Conservation (phyloP, 2,113 vertebrate genomes). For the Toxotes jaculatrix region DNA sequence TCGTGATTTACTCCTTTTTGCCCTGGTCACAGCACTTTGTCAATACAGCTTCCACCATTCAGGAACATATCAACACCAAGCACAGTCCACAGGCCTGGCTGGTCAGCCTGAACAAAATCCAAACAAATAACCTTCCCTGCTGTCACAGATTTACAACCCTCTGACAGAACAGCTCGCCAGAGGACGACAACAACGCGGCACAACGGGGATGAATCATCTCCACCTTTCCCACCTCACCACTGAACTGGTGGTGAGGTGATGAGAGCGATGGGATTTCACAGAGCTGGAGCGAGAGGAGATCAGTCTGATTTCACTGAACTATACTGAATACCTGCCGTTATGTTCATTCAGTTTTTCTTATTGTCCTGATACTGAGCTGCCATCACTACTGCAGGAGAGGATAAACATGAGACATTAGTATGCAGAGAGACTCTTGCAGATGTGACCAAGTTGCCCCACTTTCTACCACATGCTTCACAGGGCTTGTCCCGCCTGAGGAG, state of each 20-base stretch:
- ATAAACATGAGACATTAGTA: constrained; percentile 58
- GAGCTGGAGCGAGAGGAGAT: constrained; percentile 3
- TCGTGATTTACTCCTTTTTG: constrained; percentile 75
- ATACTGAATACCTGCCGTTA: constrained; percentile 26
- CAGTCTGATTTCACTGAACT: background rate
- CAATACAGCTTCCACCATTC: constrained; percentile 65
- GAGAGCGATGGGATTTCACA: constrained; percentile 21
- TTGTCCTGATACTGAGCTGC: constrained; percentile 18
- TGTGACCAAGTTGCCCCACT: constrained; percentile 81
- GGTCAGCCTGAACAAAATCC: constrained; percentile 71
- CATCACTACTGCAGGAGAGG: constrained; percentile 49
- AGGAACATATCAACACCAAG: constrained; percentile 71
- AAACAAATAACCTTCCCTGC: constrained; percentile 76
- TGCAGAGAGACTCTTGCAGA: constrained; percentile 66
- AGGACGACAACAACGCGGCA: constrained; percentile 55
- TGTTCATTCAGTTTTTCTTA: constrained; percentile 12
- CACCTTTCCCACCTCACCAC: constrained; percentile 37
- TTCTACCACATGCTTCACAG: constrained; percentile 61
- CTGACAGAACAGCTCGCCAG: constrained; percentile 51
- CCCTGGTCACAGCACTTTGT: constrained; percentile 69
- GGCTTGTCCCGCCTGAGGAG: constrained; percentile 64
- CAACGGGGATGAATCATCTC: constrained; percentile 49
- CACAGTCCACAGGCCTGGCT: constrained; percentile 59
- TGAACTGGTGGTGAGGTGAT: background rate
- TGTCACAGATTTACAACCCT: constrained; percentile 75